Percentiles rank a stretch among this genome's conserved stretches.
Evolutionary conservation across 2,113 vertebrate genomes (phyloP).

Genomic region (Tapirus terrestris): DNA sequence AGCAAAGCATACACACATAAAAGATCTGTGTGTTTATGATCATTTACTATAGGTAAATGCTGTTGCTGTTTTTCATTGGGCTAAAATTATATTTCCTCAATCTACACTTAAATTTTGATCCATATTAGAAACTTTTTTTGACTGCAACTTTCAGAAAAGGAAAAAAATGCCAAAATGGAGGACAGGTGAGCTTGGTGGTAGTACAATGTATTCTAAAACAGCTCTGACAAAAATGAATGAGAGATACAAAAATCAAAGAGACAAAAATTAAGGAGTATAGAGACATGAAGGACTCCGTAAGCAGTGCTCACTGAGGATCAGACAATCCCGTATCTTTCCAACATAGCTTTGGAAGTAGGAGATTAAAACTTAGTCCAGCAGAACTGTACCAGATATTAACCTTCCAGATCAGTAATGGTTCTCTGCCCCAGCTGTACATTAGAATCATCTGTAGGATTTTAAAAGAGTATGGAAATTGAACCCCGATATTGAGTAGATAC

Average conservation of each 20-base stretch:
- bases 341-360: background rate
- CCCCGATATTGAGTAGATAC: background rate
- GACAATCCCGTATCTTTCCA: background rate
- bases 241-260: background rate
- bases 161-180: background rate
- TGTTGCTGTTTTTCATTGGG: background rate
- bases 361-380: background rate
- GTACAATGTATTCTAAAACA: background rate
- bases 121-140: background rate
- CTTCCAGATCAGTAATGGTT: background rate
- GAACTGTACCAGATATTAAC: background rate
- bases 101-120: background rate
- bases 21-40: background rate
- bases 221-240: background rate
- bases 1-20: background rate
- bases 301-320: background rate
- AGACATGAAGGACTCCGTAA: background rate
- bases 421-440: background rate
- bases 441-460: background rate
- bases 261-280: background rate
- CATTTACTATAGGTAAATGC: background rate
- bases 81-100: background rate
- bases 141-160: background rate
- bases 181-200: accelerated
- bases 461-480: background rate